phyloP scores from a whole-genome alignment of 2,797 vertebrate genomes.

The Pseudochromis fuscus region DNA sequence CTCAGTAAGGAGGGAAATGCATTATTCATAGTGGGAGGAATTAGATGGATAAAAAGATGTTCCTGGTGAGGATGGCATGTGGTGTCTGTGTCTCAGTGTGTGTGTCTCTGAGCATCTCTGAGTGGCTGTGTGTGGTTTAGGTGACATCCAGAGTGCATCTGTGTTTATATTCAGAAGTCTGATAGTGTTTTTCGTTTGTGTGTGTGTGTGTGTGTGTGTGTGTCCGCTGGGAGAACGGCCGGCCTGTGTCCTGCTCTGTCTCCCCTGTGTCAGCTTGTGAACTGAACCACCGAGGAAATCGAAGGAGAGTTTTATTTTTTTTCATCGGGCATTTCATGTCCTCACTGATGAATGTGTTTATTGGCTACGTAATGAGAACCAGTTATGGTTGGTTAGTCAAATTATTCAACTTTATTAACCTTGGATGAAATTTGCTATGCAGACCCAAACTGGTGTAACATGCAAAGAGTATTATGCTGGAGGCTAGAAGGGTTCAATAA shows the following conservation, averaged over 20 bases:
- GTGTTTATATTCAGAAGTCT: constrained; percentile 60
- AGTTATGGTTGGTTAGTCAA: constrained; percentile 93
- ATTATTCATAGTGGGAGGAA: constrained; percentile 83
- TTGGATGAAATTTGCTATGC: constrained; percentile 91
- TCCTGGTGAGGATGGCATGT: constrained; percentile 78
- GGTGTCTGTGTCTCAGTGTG: constrained; percentile 51
- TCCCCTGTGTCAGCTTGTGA: constrained; percentile 47
- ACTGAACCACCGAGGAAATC: constrained; percentile 76
- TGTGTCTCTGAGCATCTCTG: constrained; percentile 58
- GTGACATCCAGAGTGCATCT: constrained; percentile 68
- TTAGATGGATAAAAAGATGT: constrained; percentile 86
- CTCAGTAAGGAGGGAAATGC: constrained; percentile 75
- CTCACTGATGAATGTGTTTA: constrained; percentile 94
- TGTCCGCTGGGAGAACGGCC: constrained; percentile 16
- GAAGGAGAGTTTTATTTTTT: constrained; percentile 81
- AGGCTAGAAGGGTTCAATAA: constrained; percentile 88
- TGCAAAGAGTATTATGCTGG: constrained; percentile 87
- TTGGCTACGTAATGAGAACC: constrained; percentile 91
- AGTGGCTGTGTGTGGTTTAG: constrained; percentile 69
- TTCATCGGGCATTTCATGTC: constrained; percentile 83
- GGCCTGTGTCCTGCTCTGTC: constrained; percentile 34
- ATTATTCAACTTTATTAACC: constrained; percentile 97
- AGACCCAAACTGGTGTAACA: constrained; percentile 88
- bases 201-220: constrained; percentile 16
- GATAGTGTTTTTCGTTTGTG: constrained; percentile 31